Evolutionary conservation across 2,888 invertebrate species (phyloP).

Genomic region (Xanthorhoe designata): DNA sequence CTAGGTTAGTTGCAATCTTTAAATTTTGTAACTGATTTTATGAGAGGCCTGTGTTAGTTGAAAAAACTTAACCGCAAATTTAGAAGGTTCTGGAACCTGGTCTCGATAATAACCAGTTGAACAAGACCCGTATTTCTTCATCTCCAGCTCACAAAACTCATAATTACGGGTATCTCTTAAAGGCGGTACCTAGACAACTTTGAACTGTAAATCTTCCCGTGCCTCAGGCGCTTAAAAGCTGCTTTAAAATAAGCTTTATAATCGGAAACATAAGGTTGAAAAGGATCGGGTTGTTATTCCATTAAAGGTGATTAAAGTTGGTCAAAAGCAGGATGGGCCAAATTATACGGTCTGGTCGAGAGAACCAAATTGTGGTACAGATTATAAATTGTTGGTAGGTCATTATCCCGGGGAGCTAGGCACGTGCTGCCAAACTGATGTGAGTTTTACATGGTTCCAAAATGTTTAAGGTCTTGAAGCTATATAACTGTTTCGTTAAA

Average conservation of each 20-base stretch:
- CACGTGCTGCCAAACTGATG: slow-evolving; percentile 57
- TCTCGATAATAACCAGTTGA: slow-evolving; percentile 11
- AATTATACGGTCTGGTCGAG: slow-evolving; percentile 72
- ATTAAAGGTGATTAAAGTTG: slow-evolving; percentile 76
- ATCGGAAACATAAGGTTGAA: slow-evolving; percentile 22
- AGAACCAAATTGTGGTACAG: slow-evolving; percentile 60
- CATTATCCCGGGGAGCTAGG: slow-evolving; percentile 60
- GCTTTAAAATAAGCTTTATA: slow-evolving; percentile 21
- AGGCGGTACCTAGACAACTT: slow-evolving; percentile 53
- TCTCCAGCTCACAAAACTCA: slow-evolving; percentile 28
- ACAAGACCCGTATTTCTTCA: slow-evolving; percentile 27
- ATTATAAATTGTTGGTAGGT: slow-evolving; percentile 48
- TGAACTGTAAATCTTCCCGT: slow-evolving; percentile 40
- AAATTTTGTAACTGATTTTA: neutral
- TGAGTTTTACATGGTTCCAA: slow-evolving; percentile 15
- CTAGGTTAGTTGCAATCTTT: too few species aligned
- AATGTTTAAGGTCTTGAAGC: neutral
- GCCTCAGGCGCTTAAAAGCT: slow-evolving; percentile 31
- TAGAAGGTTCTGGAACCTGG: slow-evolving; percentile 6
- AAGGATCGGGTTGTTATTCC: slow-evolving; percentile 41
- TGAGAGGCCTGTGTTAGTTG: neutral
- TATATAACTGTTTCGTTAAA: neutral
- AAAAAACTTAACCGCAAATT: slow-evolving; percentile 3
- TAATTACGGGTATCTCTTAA: slow-evolving; percentile 45
- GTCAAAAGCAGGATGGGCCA: slow-evolving; percentile 73